phyloP scores from a whole-genome alignment of 2,888 invertebrate species.

The Idaea aversata region DNA sequence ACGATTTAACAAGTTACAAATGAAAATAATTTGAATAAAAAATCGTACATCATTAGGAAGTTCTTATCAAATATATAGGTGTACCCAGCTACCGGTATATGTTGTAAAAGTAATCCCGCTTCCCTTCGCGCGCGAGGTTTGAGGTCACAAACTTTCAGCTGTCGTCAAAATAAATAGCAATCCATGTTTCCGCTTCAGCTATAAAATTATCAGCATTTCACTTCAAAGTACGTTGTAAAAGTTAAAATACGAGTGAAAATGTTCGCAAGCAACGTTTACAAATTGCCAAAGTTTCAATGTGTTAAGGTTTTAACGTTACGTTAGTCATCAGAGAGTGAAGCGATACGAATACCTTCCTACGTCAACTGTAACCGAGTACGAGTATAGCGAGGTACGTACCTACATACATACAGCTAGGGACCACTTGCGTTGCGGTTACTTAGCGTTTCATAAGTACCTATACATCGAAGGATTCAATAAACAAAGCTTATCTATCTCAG shows the following conservation, averaged over 20 bases:
- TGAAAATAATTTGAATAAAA: neutral
- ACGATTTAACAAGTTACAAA: neutral
- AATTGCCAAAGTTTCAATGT: neutral
- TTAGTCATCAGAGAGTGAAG: neutral
- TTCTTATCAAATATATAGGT: neutral
- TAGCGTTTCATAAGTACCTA: too few relatives aligned
- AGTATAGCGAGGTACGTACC: too few relatives aligned
- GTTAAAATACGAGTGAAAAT: conserved; percentile 1
- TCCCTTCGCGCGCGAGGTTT: neutral
- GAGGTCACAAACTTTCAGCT: neutral
- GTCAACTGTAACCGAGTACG: neutral
- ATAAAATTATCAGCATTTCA: neutral
- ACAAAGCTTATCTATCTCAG: too few relatives aligned
- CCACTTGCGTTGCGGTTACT: neutral
- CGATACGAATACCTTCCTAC: neutral
- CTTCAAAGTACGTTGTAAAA: neutral
- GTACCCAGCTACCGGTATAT: neutral
- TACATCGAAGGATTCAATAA: too few relatives aligned
- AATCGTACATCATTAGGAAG: neutral
- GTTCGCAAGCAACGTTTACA: neutral
- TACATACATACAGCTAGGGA: neutral
- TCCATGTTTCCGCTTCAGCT: neutral
- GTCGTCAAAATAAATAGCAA: conserved; percentile 1
- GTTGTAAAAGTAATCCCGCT: neutral
- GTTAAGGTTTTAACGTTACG: neutral